Evolutionary conservation across 2,888 invertebrate species (phyloP).

Genomic region (Branchipolynoe longqiensis): DNA sequence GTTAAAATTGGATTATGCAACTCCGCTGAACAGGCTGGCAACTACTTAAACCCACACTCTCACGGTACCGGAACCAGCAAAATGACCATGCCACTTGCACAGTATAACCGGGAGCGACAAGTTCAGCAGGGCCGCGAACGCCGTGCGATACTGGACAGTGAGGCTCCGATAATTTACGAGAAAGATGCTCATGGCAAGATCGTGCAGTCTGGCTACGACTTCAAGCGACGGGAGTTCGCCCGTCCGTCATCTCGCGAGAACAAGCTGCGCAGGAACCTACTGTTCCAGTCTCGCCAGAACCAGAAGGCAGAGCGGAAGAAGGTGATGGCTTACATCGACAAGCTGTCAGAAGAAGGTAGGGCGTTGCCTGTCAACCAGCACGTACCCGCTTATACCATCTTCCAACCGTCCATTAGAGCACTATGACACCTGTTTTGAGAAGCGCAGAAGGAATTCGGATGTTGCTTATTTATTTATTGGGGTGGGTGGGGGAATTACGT

Average conservation of each 20-base stretch:
- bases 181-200: slow-evolving; percentile 14
- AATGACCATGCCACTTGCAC: not conserved
- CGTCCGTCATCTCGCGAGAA: not conserved
- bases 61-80: no score
- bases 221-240: slow-evolving; percentile 28
- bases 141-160: slow-evolving; percentile 1
- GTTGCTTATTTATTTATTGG: no score
- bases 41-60: no score
- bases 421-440: no score
- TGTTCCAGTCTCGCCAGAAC: slow-evolving; percentile 8
- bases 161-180: slow-evolving; percentile 22
- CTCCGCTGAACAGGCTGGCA: no score
- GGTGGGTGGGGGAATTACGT: no score
- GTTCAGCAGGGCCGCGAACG: not conserved
- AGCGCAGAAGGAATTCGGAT: no score
- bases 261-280: slow-evolving; percentile 4
- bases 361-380: no score
- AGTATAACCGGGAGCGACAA: not conserved
- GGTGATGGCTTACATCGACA: slow-evolving; percentile 26
- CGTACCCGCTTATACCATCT: no score
- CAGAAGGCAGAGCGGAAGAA: slow-evolving; percentile 5
- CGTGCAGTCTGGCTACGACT: slow-evolving; percentile 22
- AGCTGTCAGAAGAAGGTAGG: slow-evolving; percentile 46
- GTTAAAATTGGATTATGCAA: no score
- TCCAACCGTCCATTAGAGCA: no score